Percentiles rank a stretch among this genome's conserved stretches.
These are phyloP conservation scores for Trinorchestia longiramus DNA, from an alignment of 1,140 invertebrate genomes.

Conservation along the genomic window DNA sequence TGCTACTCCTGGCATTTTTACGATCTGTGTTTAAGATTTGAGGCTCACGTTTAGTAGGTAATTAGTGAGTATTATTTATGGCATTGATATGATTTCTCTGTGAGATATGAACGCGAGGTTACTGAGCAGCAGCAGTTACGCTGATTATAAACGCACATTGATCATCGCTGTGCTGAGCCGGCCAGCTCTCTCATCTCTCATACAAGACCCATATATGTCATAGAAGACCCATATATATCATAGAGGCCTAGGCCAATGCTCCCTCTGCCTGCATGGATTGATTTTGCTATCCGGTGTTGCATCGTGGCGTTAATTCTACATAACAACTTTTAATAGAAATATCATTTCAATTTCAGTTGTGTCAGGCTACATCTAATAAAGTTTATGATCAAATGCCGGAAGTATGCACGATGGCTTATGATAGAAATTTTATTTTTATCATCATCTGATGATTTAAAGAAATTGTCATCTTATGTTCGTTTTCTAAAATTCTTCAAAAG, in stretches of 20 bases:
- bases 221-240: background rate
- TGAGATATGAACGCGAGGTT: no score
- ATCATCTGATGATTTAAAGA: no score
- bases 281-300: background rate
- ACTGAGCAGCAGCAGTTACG: background rate
- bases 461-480: no score
- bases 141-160: background rate
- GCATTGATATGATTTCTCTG: background rate
- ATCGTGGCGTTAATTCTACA: no score
- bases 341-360: no score
- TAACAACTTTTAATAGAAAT: no score
- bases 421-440: no score
- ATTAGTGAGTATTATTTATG: background rate
- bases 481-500: no score
- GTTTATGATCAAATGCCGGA: no score
- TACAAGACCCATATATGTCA: background rate
- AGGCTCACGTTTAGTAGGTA: background rate
- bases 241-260: background rate
- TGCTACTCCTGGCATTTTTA: background rate
- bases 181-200: background rate
- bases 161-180: constrained; percentile 14
- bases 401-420: no score
- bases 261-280: background rate
- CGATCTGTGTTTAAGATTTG: background rate
- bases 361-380: no score